Evolutionary conservation across 2,888 invertebrate genomes (phyloP).

Genomic region (Entomobrya multifasciata): DNA sequence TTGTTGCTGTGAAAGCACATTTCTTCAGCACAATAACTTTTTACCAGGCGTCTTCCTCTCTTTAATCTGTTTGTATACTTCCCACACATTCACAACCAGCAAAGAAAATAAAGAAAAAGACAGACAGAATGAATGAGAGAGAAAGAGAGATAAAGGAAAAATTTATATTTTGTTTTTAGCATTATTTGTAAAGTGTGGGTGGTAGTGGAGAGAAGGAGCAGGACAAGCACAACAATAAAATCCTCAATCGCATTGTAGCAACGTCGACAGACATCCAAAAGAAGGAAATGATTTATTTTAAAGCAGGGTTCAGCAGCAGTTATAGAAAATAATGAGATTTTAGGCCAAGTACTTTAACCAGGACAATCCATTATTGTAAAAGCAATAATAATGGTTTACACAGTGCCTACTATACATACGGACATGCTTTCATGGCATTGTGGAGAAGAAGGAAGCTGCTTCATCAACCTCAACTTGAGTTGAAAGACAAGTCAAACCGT

Average conservation of each 20-base stretch:
- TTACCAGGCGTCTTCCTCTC: slow-evolving; percentile 44
- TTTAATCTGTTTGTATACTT: slow-evolving; percentile 45
- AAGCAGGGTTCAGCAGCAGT: slow-evolving; percentile 20
- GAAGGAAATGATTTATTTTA: slow-evolving; percentile 49
- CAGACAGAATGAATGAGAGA: no score
- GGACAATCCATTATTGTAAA: slow-evolving; percentile 24
- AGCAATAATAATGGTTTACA: not conserved
- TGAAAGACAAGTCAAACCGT: not conserved
- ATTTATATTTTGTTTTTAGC: not conserved
- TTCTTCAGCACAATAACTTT: slow-evolving; percentile 56
- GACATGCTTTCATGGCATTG: not conserved
- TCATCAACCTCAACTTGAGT: slow-evolving; percentile 19
- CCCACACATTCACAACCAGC: not conserved
- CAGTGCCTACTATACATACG: not conserved
- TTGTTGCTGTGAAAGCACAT: slow-evolving; percentile 48
- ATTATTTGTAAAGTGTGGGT: not conserved
- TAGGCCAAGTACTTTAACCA: slow-evolving; percentile 15
- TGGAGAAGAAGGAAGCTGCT: not conserved
- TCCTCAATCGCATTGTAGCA: slow-evolving; percentile 38
- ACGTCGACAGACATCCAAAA: slow-evolving; percentile 32
- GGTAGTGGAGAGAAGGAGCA: not conserved
- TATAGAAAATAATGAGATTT: slow-evolving; percentile 39
- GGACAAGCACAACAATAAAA: slow-evolving; percentile 34
- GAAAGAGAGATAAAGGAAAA: no score
- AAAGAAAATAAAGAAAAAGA: not conserved